Conservation (phyloP, 2,797 vertebrate genomes). For the Craterocephalus amniculus region DNA sequence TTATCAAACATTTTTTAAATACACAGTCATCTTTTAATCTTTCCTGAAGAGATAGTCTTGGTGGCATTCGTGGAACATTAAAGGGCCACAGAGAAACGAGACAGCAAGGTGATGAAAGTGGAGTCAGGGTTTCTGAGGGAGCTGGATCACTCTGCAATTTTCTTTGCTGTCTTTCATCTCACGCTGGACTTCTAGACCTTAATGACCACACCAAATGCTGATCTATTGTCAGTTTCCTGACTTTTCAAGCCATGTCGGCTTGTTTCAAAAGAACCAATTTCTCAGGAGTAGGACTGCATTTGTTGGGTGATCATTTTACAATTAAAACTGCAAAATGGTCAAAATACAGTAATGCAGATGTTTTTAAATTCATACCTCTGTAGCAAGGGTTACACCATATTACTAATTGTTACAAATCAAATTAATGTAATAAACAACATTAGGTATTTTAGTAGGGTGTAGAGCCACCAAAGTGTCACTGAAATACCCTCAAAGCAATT, state of each 20-base stretch:
- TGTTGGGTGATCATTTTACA: neutral
- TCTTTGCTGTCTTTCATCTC: slow-evolving; percentile 67
- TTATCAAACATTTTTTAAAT: slow-evolving; percentile 56
- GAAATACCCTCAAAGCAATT: neutral
- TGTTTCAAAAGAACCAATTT: slow-evolving; percentile 31
- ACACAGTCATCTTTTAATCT: slow-evolving; percentile 70
- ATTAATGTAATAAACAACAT: neutral
- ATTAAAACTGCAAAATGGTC: neutral
- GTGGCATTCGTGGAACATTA: slow-evolving; percentile 67
- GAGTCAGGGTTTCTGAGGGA: slow-evolving; percentile 54
- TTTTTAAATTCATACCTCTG: neutral
- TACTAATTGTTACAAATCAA: neutral
- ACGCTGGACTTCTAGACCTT: slow-evolving; percentile 49
- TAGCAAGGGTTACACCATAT: neutral
- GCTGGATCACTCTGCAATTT: slow-evolving; percentile 54
- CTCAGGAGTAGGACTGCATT: slow-evolving; percentile 5
- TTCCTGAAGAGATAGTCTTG: slow-evolving; percentile 53
- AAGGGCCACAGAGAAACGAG: slow-evolving; percentile 47
- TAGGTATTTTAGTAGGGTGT: neutral
- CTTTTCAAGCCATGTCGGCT: slow-evolving; percentile 8
- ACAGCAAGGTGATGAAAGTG: slow-evolving; percentile 72
- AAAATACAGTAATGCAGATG: slow-evolving; percentile 2
- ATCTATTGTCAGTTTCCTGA: slow-evolving; percentile 25
- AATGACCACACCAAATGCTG: slow-evolving; percentile 60
- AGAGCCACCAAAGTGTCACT: neutral